These are phyloP conservation scores for Motacilla alba DNA, from an alignment of 2,113 vertebrate genomes.

Conservation along the genomic window DNA sequence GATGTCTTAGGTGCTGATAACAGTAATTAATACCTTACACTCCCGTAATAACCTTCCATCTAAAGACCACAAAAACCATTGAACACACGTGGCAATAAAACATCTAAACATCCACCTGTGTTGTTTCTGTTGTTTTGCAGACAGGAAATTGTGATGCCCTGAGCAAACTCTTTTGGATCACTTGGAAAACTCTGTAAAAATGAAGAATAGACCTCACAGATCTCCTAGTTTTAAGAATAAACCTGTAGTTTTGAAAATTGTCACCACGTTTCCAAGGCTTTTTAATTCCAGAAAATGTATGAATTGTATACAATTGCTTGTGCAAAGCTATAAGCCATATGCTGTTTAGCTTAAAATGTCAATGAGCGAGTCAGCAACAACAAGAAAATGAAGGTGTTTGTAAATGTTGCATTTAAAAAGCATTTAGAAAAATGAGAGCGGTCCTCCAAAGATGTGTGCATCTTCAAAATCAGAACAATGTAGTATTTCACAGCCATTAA, in stretches of 20 bases:
- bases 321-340: constrained; percentile 54
- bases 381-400: constrained; percentile 56
- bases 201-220: neutral
- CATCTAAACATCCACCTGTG: constrained; percentile 18
- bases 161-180: neutral
- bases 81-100: neutral
- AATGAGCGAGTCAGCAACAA: constrained; percentile 38
- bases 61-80: neutral
- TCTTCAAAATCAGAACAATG: constrained; percentile 32
- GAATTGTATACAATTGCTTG: constrained; percentile 28
- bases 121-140: neutral
- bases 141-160: neutral
- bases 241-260: constrained; percentile 13
- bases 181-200: constrained; percentile 6
- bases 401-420: constrained; percentile 57
- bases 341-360: constrained; percentile 60
- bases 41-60: neutral
- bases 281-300: constrained; percentile 37
- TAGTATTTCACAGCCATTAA: constrained; percentile 31
- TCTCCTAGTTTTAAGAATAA: neutral
- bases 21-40: constrained; percentile 38
- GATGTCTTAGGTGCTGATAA: constrained; percentile 29
- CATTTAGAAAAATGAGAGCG: neutral
- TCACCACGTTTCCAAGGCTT: neutral
- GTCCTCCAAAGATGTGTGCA: neutral